These are phyloP conservation scores for Otolemur garnettii DNA, from an alignment of 2,113 vertebrate genomes.

Conservation along the genomic window DNA sequence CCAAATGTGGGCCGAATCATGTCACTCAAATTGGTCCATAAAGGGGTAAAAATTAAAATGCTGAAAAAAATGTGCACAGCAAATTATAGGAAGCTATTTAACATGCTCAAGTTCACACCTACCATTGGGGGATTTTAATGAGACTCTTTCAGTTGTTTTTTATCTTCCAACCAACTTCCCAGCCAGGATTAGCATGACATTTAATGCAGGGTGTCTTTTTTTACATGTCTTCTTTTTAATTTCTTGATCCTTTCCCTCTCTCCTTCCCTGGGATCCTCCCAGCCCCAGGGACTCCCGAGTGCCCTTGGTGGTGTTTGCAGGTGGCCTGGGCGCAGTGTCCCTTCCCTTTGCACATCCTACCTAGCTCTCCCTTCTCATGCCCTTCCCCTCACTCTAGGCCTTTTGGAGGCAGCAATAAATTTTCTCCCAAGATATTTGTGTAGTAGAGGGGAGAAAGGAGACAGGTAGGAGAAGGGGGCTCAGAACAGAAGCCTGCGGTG, in stretches of 20 bases:
- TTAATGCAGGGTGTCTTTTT: not conserved
- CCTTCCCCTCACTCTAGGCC: not conserved
- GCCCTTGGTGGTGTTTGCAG: not conserved
- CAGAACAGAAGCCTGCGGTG: not conserved
- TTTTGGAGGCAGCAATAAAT: not conserved
- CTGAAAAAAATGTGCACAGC: slow-evolving; percentile 40
- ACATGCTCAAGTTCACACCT: slow-evolving; percentile 16
- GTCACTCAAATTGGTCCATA: slow-evolving; percentile 43
- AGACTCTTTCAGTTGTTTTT: slow-evolving; percentile 45
- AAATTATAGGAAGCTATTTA: slow-evolving; percentile 16
- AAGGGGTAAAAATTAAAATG: slow-evolving; percentile 52
- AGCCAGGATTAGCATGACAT: not conserved
- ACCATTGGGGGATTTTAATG: slow-evolving; percentile 37
- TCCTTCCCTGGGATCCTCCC: not conserved
- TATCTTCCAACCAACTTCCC: slow-evolving; percentile 5
- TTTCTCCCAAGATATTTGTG: not conserved
- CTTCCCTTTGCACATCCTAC: not conserved
- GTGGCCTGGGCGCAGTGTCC: not conserved
- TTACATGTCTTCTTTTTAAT: not conserved
- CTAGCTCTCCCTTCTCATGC: not conserved
- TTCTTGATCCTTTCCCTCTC: not conserved
- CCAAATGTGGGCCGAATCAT: not conserved
- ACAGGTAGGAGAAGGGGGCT: not conserved
- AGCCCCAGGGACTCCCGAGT: too few relatives aligned
- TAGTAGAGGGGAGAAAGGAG: not conserved